Percentiles rank a stretch among this genome's conserved stretches.
Evolutionary conservation across 2,113 vertebrate genomes (phyloP).

Genomic region (Hemichromis elongatus): DNA sequence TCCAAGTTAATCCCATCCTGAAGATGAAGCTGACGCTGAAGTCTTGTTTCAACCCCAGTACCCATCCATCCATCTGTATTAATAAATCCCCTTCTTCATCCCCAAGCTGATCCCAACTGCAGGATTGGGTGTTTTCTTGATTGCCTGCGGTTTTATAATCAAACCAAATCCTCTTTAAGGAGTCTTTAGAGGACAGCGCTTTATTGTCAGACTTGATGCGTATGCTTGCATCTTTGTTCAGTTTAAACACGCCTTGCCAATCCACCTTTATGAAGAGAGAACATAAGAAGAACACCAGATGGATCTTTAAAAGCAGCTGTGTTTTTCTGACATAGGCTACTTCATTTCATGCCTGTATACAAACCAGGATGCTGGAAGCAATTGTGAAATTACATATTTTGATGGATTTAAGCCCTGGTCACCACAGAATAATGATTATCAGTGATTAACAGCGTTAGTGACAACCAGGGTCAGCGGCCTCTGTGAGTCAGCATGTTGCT

Average conservation of each 20-base stretch:
- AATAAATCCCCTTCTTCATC: slow-evolving; percentile 58
- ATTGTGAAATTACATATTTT: neutral
- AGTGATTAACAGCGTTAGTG: slow-evolving; percentile 14
- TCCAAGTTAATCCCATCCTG: slow-evolving; percentile 41
- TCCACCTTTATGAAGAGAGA: slow-evolving; percentile 5
- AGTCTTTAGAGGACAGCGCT: slow-evolving; percentile 45
- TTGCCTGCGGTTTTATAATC: slow-evolving; percentile 44
- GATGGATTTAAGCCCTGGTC: no score
- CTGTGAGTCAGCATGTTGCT: slow-evolving; percentile 47
- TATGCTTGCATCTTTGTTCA: neutral
- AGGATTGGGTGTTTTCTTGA: slow-evolving; percentile 56
- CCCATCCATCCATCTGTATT: slow-evolving; percentile 1
- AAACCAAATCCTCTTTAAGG: slow-evolving; percentile 59
- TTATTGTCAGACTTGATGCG: slow-evolving; percentile 35
- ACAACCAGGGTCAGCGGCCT: neutral
- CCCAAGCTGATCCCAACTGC: slow-evolving; percentile 27
- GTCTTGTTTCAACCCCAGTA: neutral
- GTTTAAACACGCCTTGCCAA: neutral
- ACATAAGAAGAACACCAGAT: slow-evolving; percentile 7
- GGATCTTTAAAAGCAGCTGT: neutral
- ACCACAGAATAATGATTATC: neutral
- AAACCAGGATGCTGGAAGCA: neutral
- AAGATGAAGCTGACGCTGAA: slow-evolving; percentile 26
- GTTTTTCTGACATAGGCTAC: neutral
- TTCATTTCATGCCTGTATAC: neutral